Percentiles rank a stretch among this genome's conserved stretches.
phyloP scores from a whole-genome alignment of 2,888 invertebrate genomes.

The Trisateles emortualis region DNA sequence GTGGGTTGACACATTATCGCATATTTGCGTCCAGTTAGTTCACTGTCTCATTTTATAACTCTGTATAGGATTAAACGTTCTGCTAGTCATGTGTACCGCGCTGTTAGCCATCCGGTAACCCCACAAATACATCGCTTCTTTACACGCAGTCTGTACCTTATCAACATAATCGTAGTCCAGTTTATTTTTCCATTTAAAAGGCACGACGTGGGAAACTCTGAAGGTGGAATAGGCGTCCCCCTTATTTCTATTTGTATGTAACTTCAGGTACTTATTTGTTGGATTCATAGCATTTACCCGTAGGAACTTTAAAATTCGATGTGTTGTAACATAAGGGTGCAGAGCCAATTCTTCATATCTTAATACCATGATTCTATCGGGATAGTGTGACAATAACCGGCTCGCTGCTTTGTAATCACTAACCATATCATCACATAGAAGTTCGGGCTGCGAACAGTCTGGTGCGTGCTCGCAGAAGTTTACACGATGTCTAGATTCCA shows the following conservation, averaged over 20 bases:
- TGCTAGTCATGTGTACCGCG: conserved; percentile 76
- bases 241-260: conserved; percentile 92
- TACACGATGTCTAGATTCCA: conserved; percentile 94
- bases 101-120: conserved; percentile 90
- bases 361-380: conserved; percentile 91
- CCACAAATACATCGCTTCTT: conserved; percentile 94
- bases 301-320: conserved; percentile 92
- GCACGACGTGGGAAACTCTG: conserved; percentile 93
- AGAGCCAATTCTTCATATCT: conserved; percentile 95
- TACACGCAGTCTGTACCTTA: conserved; percentile 90
- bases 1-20: no score
- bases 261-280: conserved; percentile 91
- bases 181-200: conserved; percentile 94
- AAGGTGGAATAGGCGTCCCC: conserved; percentile 95
- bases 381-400: conserved; percentile 89
- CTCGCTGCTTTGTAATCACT: conserved; percentile 93
- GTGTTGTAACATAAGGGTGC: conserved; percentile 90
- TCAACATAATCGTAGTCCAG: conserved; percentile 91
- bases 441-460: conserved; percentile 93
- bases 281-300: conserved; percentile 89
- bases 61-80: conserved; percentile 76
- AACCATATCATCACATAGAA: conserved; percentile 93
- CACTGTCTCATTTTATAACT: conserved; percentile 69
- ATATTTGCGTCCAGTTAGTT: no score
- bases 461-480: conserved; percentile 92